These are phyloP conservation scores for Formicarius rufipectus DNA, from an alignment of 2,113 vertebrate species.

Conservation along the genomic window DNA sequence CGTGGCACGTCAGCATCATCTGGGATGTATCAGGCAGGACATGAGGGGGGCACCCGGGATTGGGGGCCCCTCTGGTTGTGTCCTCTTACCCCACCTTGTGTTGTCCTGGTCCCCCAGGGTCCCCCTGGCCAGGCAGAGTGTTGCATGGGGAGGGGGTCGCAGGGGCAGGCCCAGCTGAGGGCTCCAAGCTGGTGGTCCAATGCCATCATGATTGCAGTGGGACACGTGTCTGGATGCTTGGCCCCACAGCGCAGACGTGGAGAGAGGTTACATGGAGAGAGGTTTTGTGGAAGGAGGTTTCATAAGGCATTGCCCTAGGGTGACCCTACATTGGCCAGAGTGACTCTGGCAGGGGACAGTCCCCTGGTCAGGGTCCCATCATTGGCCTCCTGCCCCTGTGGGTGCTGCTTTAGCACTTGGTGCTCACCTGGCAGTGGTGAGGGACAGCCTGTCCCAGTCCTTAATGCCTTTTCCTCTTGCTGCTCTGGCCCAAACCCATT, in stretches of 20 bases:
- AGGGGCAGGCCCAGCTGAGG: background rate
- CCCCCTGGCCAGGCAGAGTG: background rate
- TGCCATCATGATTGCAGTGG: background rate
- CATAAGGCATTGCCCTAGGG: fast-evolving
- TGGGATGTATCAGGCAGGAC: slow-evolving; percentile 6
- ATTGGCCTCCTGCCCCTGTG: fast-evolving
- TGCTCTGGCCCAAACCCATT: background rate
- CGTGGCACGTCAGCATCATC: slow-evolving; percentile 8
- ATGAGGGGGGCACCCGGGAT: background rate
- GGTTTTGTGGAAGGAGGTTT: background rate
- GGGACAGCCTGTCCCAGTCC: background rate
- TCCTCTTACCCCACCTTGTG: background rate
- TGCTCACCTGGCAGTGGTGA: background rate
- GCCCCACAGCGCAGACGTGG: background rate
- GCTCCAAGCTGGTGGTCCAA: background rate
- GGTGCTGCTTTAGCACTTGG: background rate
- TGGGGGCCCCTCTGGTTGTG: background rate
- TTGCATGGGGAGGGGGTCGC: background rate
- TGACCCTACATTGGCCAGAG: background rate
- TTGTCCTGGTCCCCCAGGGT: background rate
- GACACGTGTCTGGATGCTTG: background rate
- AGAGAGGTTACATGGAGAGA: background rate
- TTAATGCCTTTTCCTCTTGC: slow-evolving; percentile 22
- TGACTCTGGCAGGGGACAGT: background rate
- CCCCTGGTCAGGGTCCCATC: background rate